phyloP scores from a whole-genome alignment of 2,888 invertebrate genomes.

The Mesoligia furuncula region DNA sequence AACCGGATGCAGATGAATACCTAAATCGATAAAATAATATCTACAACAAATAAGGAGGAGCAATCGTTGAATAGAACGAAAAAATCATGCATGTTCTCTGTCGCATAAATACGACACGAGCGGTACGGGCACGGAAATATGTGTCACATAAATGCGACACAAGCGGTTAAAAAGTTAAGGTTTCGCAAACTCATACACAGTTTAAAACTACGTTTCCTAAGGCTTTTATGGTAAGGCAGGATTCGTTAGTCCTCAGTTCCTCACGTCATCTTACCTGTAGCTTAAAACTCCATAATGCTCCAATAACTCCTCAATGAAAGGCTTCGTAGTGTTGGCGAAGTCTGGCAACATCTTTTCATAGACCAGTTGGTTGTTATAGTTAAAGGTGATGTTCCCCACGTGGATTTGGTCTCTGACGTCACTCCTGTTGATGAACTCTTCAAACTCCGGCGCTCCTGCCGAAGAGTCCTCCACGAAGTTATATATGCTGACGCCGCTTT shows the following conservation, averaged over 20 bases:
- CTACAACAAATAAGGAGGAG: too few relatives aligned
- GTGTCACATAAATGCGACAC: too few relatives aligned
- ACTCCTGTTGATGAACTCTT: conserved; percentile 71
- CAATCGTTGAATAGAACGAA: too few relatives aligned
- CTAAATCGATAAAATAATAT: too few relatives aligned
- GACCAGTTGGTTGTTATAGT: conserved; percentile 85
- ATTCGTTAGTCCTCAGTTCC: background rate
- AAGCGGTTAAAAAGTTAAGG: too few relatives aligned
- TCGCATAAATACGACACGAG: too few relatives aligned
- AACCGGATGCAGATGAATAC: too few relatives aligned
- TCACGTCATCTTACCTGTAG: conserved; percentile 82
- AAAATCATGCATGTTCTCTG: too few relatives aligned
- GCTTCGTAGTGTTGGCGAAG: conserved; percentile 92
- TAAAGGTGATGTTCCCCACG: conserved; percentile 79
- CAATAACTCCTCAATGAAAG: conserved; percentile 90
- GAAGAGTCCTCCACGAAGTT: conserved; percentile 71
- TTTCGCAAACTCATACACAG: background rate
- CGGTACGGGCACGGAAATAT: too few relatives aligned
- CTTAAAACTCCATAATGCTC: conserved; percentile 92
- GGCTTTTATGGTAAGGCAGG: background rate
- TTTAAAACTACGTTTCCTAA: too few relatives aligned
- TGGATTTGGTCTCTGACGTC: conserved; percentile 86
- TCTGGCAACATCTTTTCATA: conserved; percentile 92
- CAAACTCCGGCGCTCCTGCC: conserved; percentile 57
- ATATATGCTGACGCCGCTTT: conserved; percentile 73